Base-by-base conservation (phyloP, 1,140 invertebrate genomes). In the Akabosia matsudoensis region DNA sequence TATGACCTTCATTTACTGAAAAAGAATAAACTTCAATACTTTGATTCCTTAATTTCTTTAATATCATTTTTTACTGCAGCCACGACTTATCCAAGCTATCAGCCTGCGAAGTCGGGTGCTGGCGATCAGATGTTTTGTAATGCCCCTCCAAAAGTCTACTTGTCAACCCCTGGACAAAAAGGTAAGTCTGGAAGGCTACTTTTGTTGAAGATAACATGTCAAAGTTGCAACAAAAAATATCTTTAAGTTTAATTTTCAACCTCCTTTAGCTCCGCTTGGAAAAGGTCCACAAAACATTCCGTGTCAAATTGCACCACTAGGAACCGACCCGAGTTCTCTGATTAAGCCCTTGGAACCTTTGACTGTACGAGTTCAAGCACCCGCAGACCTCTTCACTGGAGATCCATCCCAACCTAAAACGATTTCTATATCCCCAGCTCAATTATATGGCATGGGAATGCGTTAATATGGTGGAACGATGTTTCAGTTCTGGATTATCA, bases 251-350 rank as follows among this genome's bases (percentile, higher is more conserved):
- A n/a, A n/a, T 16, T 30, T 70, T 4, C 7, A 13, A 70, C 16
- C 31, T 30, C 14, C 28, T 70, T 34, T 34, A 4, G 14, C n/a
- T 70, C 28, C 31, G 7, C 33, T 22, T 26, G 54, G 24, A 16
- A 56, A 13, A 56, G 7, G 7, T 45, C n/a, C 54, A 7, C 61
- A 67, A 30, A 67, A 67, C 30, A 72, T 72, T 26, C 70, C 70
- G 10, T 72, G 70, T 24, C 70, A 72, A 24, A 72, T 72, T 51
- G 70, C 70, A 3, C 70, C 70, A 14, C 33, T 72, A 3, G 70
- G 70, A 34, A 72, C 70, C n/a, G 37, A 72, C 45, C 70, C 70
- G 7, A 24, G 13, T 14, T 72, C 31, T 2, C 3, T 72, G 31
- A 34, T 72, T 51, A 34, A 72, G 24, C 70, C 70, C 7, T 22